A percentile compares a stretch with the other conserved stretches of the same genome.
These are phyloP conservation scores for Micronycteris hirsuta DNA, from an alignment of 2,113 vertebrate genomes.

Conservation along the genomic window DNA sequence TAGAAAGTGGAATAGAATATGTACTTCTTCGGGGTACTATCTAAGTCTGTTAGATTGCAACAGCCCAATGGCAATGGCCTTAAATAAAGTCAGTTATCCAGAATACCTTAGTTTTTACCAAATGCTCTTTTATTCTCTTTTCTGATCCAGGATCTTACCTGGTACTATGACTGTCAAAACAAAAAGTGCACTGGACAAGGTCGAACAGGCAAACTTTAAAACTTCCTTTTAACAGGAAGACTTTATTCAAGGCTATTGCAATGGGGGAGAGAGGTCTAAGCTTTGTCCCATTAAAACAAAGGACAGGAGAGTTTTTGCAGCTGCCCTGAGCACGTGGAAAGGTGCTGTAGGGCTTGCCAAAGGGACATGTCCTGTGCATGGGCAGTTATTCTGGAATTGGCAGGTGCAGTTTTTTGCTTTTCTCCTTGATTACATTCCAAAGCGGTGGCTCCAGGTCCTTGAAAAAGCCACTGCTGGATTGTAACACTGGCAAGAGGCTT, in stretches of 20 bases:
- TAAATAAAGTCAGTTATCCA: neutral
- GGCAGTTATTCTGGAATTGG: neutral
- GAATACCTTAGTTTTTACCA: neutral
- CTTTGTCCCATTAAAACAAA: neutral
- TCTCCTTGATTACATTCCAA: neutral
- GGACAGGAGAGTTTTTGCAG: neutral
- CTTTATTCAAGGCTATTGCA: neutral
- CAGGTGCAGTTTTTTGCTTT: neutral
- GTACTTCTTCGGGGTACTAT: neutral
- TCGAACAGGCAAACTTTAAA: neutral
- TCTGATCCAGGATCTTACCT: neutral
- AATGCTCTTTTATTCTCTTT: neutral
- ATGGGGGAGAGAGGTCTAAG: neutral
- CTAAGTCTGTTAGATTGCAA: neutral
- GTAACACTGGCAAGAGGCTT: neutral
- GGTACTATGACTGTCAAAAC: neutral
- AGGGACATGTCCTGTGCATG: neutral
- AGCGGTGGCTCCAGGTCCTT: neutral
- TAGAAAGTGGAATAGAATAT: neutral
- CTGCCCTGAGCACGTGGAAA: neutral
- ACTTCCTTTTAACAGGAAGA: too few relatives aligned
- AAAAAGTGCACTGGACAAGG: neutral
- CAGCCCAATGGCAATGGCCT: neutral
- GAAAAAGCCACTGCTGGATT: neutral
- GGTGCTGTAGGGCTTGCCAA: neutral